Evolutionary conservation across 2,888 invertebrate genomes (phyloP).

Genomic region (Keiferia lycopersicella): DNA sequence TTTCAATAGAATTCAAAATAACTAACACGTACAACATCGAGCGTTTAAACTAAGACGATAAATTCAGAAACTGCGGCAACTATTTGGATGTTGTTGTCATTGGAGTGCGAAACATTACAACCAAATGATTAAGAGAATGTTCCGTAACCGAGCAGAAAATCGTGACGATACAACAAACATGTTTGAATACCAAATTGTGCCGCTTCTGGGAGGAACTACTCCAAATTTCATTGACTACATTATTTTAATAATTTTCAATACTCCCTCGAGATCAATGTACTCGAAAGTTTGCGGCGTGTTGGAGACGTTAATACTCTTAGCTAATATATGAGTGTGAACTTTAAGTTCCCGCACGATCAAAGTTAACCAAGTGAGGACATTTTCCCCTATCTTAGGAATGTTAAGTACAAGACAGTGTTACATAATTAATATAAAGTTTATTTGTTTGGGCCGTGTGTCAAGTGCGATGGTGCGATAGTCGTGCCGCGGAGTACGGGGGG

Average conservation of each 20-base stretch:
- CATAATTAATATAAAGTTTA: slow-evolving; percentile 62
- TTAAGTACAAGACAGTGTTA: slow-evolving; percentile 44
- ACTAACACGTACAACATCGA: slow-evolving; percentile 29
- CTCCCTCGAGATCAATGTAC: slow-evolving; percentile 59
- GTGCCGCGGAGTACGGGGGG: slow-evolving; percentile 44
- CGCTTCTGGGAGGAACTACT: slow-evolving; percentile 15
- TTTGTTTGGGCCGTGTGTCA: slow-evolving; percentile 52
- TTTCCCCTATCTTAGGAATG: slow-evolving; percentile 47
- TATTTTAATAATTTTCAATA: slow-evolving; percentile 60
- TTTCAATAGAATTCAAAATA: slow-evolving; percentile 28
- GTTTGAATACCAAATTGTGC: slow-evolving; percentile 13
- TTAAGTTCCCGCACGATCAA: slow-evolving; percentile 62
- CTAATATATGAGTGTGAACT: slow-evolving; percentile 65
- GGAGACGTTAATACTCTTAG: slow-evolving; percentile 65
- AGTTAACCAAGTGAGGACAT: slow-evolving; percentile 60
- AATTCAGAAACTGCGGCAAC: slow-evolving; percentile 36
- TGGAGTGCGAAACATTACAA: slow-evolving; percentile 32
- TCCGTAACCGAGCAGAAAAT: slow-evolving; percentile 20
- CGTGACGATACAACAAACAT: slow-evolving; percentile 19
- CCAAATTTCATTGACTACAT: slow-evolving; percentile 36
- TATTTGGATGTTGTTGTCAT: slow-evolving; percentile 34
- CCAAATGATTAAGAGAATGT: slow-evolving; percentile 33
- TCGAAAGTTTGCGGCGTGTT: slow-evolving; percentile 56
- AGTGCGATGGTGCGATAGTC: slow-evolving; percentile 48
- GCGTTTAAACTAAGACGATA: slow-evolving; percentile 36